A percentile compares a stretch with the other conserved stretches of the same genome.
These are phyloP conservation scores for Aramus guarauna DNA, from an alignment of 2,113 vertebrate species.

Conservation along the genomic window DNA sequence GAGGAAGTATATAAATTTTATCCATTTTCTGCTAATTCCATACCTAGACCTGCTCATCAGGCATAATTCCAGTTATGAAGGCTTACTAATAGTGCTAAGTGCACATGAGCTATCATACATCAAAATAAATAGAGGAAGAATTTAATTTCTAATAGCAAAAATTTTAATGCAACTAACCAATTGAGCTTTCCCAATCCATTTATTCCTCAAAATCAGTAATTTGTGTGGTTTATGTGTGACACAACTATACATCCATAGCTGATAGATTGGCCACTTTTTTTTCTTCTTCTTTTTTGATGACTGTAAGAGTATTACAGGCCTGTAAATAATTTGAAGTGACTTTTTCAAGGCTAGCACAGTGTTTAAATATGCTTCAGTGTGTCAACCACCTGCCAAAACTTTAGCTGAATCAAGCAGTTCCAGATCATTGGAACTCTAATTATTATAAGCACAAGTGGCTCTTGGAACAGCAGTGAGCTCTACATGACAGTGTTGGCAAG, in stretches of 20 bases:
- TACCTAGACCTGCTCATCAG: background rate
- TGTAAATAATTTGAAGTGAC: background rate
- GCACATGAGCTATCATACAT: background rate
- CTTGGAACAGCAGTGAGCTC: conserved; percentile 51
- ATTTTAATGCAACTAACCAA: background rate
- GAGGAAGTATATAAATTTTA: background rate
- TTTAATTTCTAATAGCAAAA: background rate
- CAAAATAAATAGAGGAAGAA: background rate
- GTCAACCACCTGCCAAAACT: conserved; percentile 68
- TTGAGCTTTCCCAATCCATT: background rate
- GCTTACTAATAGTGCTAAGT: background rate
- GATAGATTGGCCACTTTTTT: background rate
- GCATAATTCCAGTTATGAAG: background rate
- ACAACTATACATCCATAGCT: background rate
- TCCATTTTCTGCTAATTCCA: background rate
- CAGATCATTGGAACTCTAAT: conserved; percentile 67
- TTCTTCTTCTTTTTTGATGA: background rate
- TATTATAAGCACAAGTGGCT: conserved; percentile 57
- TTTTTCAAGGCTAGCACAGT: conserved; percentile 54
- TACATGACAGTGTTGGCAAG: conserved; percentile 45
- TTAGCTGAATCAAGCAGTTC: conserved; percentile 69
- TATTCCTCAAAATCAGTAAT: background rate
- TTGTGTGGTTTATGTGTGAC: background rate
- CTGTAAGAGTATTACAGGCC: conserved; percentile 4
- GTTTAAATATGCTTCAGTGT: conserved; percentile 33